Base-by-base conservation (phyloP, 2,113 vertebrate genomes). In the Chroicocephalus ridibundus region DNA sequence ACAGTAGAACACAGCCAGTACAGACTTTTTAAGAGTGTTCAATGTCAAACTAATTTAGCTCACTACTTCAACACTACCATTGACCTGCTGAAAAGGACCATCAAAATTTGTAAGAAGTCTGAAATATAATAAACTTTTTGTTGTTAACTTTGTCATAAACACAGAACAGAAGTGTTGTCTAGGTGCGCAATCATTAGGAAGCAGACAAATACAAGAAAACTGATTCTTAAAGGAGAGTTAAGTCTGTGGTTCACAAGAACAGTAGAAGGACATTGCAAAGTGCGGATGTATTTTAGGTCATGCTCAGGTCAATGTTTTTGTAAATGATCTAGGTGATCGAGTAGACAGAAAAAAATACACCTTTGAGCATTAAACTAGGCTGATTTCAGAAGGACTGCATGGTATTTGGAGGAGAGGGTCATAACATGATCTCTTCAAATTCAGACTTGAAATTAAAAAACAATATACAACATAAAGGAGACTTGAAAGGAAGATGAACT, bases 211-310 rank as follows among this genome's bases (percentile, higher is more conserved):
- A 64, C 22, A 58, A 70, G 13, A 64, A 51, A 82, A 57, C 7
- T 62, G 15, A 15, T 46, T 83, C 29, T 71, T 14, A 40, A 74
- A 60, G 34, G 13, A 57, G 20, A 49, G 6, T 44, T 54, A 58
- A 26, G 8, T n/a, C 15, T 49, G 36, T 44, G 0, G 0, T 42
- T 77, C 38, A 54, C 31, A 72, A 72, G 20, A 9, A 66, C 6
- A 31, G 14, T 19, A 51, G 44, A 70, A 65, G 19, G 31, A n/a
- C 11, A 10, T 40, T 26, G 27, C 1, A 70, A 79, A 54, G 13
- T 34, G 6, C 5, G 44, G 42, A 49, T 16, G 4, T 32, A 27
- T 84, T 88, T 62, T 44, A 64, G 9, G 16, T 47, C 15, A 25
- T 71, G 11, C 9, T 87, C 15, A 47, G 58, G 24, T 70, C 27